A percentile compares a stretch with the other conserved stretches of the same genome.
Conservation (phyloP, 2,797 vertebrate species). For the Heterohyrax brucei region DNA sequence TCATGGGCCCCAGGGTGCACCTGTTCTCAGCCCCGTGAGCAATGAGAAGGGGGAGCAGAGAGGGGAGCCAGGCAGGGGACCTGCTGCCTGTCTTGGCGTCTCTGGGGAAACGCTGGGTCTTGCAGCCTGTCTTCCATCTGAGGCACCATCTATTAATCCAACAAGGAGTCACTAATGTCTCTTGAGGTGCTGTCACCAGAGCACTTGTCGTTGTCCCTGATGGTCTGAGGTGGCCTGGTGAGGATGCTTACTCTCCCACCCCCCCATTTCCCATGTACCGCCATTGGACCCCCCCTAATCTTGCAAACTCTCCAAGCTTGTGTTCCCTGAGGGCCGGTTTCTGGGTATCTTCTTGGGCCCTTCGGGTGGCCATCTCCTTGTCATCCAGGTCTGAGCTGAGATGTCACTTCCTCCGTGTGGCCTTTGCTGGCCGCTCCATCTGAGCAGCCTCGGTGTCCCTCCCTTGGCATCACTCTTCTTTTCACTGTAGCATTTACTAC, state of each 20-base stretch:
- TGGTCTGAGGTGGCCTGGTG: not conserved
- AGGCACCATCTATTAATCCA: not conserved
- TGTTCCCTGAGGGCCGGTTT: not conserved
- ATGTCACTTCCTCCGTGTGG: not conserved
- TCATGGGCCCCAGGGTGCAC: not conserved
- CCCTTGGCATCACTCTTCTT: not conserved
- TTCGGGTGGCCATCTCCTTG: not conserved
- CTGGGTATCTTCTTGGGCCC: not conserved
- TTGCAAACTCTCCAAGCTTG: not conserved
- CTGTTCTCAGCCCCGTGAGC: constrained; percentile 22
- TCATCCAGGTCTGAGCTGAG: not conserved
- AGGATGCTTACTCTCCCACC: not conserved
- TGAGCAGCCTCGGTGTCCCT: not conserved
- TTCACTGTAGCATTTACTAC: not conserved
- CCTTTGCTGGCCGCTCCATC: not conserved
- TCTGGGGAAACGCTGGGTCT: not conserved
- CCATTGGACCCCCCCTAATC: not conserved
- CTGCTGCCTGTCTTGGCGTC: not conserved
- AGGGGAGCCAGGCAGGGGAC: constrained; percentile 1
- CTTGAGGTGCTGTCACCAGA: not conserved
- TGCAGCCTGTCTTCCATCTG: constrained; percentile 10
- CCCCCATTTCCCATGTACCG: not conserved
- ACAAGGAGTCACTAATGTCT: constrained; percentile 5
- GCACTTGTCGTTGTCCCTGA: not conserved
- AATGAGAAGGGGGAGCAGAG: constrained; percentile 13